A percentile compares a stretch with the other conserved stretches of the same genome.
These are phyloP conservation scores for Corythornis vintsioides DNA, from an alignment of 2,113 vertebrate species.

Conservation along the genomic window DNA sequence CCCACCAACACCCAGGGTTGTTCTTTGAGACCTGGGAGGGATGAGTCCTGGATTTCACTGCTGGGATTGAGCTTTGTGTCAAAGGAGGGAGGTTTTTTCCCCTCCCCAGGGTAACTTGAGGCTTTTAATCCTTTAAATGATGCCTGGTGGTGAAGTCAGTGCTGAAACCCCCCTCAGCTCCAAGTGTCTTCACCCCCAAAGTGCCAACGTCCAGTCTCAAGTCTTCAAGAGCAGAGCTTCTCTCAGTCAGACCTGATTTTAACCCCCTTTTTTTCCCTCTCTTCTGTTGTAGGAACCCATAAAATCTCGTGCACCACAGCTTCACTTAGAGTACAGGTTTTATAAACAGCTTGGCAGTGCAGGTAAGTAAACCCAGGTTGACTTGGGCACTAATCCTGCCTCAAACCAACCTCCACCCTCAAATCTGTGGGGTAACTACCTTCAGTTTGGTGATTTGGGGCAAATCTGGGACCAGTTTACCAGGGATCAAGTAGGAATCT, in stretches of 20 bases:
- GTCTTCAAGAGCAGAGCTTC: background rate
- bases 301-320: conserved; percentile 95
- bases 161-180: background rate
- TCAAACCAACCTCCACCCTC: background rate
- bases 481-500: background rate
- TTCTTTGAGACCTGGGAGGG: too few species aligned
- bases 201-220: background rate
- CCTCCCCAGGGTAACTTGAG: background rate
- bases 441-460: background rate
- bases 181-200: background rate
- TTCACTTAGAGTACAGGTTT: conserved; percentile 97
- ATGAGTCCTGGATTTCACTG: too few species aligned
- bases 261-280: background rate
- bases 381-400: background rate
- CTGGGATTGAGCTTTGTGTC: too few species aligned
- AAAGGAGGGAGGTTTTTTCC: too few species aligned
- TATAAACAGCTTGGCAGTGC: conserved; percentile 95
- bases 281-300: conserved; percentile 88
- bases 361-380: conserved; percentile 76
- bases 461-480: background rate
- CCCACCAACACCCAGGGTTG: too few species aligned
- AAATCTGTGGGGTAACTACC: background rate
- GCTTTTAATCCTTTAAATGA: background rate
- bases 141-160: background rate
- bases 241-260: background rate